A percentile compares a stretch with the other conserved stretches of the same genome.
phyloP scores from a whole-genome alignment of 2,113 vertebrate species.

The Lontra canadensis region DNA sequence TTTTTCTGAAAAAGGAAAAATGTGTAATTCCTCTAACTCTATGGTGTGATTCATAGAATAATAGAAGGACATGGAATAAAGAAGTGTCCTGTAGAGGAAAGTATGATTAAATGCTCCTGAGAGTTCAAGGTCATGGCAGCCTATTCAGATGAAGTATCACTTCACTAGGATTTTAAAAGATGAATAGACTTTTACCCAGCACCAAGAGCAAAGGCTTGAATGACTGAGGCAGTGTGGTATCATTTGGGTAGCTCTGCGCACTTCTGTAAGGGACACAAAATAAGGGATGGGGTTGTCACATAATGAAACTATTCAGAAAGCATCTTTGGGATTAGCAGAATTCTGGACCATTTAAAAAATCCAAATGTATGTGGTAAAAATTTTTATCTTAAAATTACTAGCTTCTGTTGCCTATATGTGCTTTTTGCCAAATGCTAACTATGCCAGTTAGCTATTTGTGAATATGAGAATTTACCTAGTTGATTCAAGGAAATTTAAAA shows the following conservation, averaged over 20 bases:
- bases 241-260: not conserved
- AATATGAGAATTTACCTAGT: not conserved
- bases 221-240: not conserved
- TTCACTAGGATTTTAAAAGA: not conserved
- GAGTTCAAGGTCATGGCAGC: not conserved
- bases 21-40: not conserved
- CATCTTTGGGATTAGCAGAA: not conserved
- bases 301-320: not conserved
- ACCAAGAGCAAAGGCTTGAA: not conserved
- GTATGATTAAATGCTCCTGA: not conserved
- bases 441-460: not conserved
- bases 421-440: not conserved
- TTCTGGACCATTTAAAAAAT: not conserved
- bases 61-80: not conserved
- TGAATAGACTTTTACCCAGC: not conserved
- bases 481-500: not conserved
- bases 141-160: not conserved
- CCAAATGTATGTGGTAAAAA: not conserved
- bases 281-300: not conserved
- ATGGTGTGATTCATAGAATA: not conserved
- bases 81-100: not conserved
- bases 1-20: not conserved
- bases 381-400: not conserved
- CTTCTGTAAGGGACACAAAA: not conserved
- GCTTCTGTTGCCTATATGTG: not conserved